Conservation (phyloP, 92 coral and sea anemone species). For the Actinostola sp. region DNA sequence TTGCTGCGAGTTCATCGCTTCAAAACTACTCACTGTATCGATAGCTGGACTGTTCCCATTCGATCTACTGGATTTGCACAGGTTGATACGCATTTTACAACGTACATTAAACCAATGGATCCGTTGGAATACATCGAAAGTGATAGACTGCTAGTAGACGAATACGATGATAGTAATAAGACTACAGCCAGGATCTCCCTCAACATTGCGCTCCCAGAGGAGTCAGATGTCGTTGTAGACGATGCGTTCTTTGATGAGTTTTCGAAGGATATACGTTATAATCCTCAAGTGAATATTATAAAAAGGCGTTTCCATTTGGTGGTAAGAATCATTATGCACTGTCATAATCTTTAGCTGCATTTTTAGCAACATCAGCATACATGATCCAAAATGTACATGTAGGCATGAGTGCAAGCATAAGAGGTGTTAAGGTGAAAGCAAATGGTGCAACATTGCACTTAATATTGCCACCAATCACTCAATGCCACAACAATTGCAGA, state of each 20-base stretch:
- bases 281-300: slow-evolving; percentile 43
- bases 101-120: slow-evolving; percentile 56
- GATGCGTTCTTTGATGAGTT: slow-evolving; percentile 26
- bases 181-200: slow-evolving; percentile 34
- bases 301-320: slow-evolving; percentile 33
- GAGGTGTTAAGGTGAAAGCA: no score
- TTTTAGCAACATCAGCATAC: no score
- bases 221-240: slow-evolving; percentile 9
- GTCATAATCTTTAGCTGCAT: no score
- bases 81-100: slow-evolving; percentile 57
- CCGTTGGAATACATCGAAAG: slow-evolving; percentile 43
- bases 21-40: slow-evolving; percentile 44
- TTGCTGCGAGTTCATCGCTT: slow-evolving; percentile 3
- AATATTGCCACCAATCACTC: no score
- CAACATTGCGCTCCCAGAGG: slow-evolving; percentile 24
- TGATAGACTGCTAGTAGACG: not conserved
- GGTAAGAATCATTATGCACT: slow-evolving; percentile 10
- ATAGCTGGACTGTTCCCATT: slow-evolving; percentile 24
- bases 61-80: slow-evolving; percentile 34
- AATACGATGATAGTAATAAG: slow-evolving; percentile 5
- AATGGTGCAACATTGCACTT: no score
- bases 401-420: no score
- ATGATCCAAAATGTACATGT: no score
- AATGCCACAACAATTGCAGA: no score
- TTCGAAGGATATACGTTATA: slow-evolving; percentile 31